Conservation (phyloP, 2,113 vertebrate genomes). For the Grammomys dolichurus region DNA sequence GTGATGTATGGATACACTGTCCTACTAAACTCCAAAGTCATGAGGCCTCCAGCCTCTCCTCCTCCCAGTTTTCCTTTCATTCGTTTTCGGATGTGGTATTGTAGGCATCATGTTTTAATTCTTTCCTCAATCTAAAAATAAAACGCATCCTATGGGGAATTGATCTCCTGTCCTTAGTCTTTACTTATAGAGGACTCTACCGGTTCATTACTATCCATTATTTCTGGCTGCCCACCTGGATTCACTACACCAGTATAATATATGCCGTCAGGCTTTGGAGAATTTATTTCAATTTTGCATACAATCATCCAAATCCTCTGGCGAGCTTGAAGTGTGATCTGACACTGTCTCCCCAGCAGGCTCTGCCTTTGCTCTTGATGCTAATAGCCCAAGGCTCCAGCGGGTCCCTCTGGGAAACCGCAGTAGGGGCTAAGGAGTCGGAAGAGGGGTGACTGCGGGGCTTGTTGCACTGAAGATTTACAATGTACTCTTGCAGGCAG, state of each 20-base stretch:
- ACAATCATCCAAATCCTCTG: constrained; percentile 65
- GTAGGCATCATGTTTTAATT: constrained; percentile 46
- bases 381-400: constrained; percentile 56
- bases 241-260: neutral
- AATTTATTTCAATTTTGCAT: constrained; percentile 54
- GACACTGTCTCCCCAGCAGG: constrained; percentile 46
- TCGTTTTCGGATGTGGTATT: neutral
- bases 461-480: constrained; percentile 77
- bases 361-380: constrained; percentile 57
- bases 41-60: no score
- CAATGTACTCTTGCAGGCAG: constrained; percentile 75
- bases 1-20: neutral
- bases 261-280: constrained; percentile 49
- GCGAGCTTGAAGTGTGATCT: constrained; percentile 31
- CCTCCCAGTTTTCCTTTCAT: neutral
- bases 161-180: neutral
- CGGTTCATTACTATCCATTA: constrained; percentile 13
- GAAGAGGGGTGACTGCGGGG: constrained; percentile 74
- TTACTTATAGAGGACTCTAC: neutral
- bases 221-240: constrained; percentile 49
- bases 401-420: constrained; percentile 13
- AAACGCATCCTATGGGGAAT: neutral
- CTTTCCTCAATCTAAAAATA: constrained; percentile 33
- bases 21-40: constrained; percentile 1
- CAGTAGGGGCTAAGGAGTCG: constrained; percentile 56